phyloP scores from a whole-genome alignment of 2,888 invertebrate species.

The Cheilosia vulpina region DNA sequence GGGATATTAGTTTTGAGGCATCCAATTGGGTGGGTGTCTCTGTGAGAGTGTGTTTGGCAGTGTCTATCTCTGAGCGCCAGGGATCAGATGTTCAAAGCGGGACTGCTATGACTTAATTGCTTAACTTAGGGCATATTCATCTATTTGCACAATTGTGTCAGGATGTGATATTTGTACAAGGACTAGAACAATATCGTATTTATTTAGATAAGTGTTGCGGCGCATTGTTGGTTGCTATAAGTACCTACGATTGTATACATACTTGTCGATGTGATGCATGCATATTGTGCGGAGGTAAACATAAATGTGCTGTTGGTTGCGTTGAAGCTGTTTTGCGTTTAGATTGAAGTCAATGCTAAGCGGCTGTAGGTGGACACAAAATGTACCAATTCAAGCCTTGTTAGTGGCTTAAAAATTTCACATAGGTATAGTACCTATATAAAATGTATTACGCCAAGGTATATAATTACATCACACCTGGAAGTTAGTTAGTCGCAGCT shows the following conservation, averaged over 20 bases:
- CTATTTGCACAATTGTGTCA: constrained; percentile 68
- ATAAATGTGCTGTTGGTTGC: background rate
- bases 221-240: constrained; percentile 35
- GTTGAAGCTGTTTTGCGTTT: background rate
- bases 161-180: constrained; percentile 67
- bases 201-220: constrained; percentile 46
- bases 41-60: constrained; percentile 17
- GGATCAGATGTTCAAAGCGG: constrained; percentile 61
- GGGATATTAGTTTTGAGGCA: constrained; percentile 60
- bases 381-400: no score
- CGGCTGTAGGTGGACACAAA: no score
- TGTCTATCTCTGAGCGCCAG: constrained; percentile 13
- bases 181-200: constrained; percentile 57
- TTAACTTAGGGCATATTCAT: constrained; percentile 64
- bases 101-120: constrained; percentile 64
- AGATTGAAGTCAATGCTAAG: no score
- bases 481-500: no score
- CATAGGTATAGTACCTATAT: no score
- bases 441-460: no score
- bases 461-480: no score
- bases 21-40: constrained; percentile 54
- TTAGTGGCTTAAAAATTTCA: no score
- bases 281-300: background rate
- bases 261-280: background rate
- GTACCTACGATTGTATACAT: background rate